A percentile compares a stretch with the other conserved stretches of the same genome.
Evolutionary conservation across 2,113 vertebrate genomes (phyloP).

Genomic region (Equus przewalskii): DNA sequence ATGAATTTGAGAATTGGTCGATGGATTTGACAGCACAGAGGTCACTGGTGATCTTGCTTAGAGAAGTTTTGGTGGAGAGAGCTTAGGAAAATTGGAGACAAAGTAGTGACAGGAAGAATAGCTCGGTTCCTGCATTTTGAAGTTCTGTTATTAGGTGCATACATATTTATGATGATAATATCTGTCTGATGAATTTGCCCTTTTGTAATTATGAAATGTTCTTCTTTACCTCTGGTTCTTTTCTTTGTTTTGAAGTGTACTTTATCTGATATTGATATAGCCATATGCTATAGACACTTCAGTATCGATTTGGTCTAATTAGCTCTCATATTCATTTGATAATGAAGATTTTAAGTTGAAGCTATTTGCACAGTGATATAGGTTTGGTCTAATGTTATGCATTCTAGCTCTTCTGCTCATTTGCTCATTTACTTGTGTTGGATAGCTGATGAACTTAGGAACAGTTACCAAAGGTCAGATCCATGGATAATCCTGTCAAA

Average conservation of each 20-base stretch:
- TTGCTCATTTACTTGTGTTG: not conserved
- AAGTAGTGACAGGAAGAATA: not conserved
- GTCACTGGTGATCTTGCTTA: slow-evolving; percentile 14
- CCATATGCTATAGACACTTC: not conserved
- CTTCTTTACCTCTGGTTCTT: not conserved
- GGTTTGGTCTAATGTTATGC: not conserved
- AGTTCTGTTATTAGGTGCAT: not conserved
- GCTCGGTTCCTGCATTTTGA: not conserved
- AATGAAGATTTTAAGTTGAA: not conserved
- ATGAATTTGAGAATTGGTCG: not conserved
- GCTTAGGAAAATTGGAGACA: not conserved
- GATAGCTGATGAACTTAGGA: not conserved
- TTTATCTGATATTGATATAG: not conserved
- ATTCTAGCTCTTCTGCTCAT: not conserved
- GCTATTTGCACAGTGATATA: not conserved
- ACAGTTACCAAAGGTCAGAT: not conserved
- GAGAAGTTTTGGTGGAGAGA: not conserved
- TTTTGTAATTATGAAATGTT: not conserved
- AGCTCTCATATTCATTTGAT: not conserved
- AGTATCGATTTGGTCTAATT: not conserved
- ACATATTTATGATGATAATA: not conserved
- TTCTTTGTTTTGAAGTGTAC: slow-evolving; percentile 7
- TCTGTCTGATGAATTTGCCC: not conserved
- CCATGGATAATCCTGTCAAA: not conserved
- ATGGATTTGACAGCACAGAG: not conserved